Evolutionary conservation across 1,140 invertebrate species (phyloP).

Genomic region (Halesus radiatus): DNA sequence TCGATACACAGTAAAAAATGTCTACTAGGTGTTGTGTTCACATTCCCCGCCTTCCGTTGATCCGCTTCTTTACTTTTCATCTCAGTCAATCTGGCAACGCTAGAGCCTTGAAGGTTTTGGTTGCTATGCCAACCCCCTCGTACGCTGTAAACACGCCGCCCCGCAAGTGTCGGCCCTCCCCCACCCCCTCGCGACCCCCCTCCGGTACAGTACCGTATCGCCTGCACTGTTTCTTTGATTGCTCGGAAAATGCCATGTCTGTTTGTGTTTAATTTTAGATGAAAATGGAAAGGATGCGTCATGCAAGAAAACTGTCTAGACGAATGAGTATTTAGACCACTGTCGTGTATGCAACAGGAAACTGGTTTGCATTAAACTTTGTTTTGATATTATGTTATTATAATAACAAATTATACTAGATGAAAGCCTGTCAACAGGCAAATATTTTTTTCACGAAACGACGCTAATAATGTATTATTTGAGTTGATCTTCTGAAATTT

Average conservation of each 20-base stretch:
- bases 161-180: constrained; percentile 3
- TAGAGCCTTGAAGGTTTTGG: constrained; percentile 23
- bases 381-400: no score
- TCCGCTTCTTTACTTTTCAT: constrained; percentile 31
- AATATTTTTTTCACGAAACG: no score
- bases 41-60: constrained; percentile 4
- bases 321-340: neutral
- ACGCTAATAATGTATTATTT: no score
- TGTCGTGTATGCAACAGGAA: no score
- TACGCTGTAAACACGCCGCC: constrained; percentile 51
- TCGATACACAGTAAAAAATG: no score
- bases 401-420: no score
- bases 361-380: no score
- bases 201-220: neutral
- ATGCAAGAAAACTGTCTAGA: neutral
- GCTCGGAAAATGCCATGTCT: constrained; percentile 51
- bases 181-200: no score
- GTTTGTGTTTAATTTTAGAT: no score
- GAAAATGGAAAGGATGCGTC: no score
- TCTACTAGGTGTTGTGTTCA: neutral
- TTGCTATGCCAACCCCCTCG: constrained; percentile 55
- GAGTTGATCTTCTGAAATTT: no score
- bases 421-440: no score
- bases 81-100: constrained; percentile 33
- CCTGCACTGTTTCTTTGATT: constrained; percentile 53